Evolutionary conservation across 2,113 vertebrate species (phyloP).

Genomic region (cattle (Bos taurus)): DNA sequence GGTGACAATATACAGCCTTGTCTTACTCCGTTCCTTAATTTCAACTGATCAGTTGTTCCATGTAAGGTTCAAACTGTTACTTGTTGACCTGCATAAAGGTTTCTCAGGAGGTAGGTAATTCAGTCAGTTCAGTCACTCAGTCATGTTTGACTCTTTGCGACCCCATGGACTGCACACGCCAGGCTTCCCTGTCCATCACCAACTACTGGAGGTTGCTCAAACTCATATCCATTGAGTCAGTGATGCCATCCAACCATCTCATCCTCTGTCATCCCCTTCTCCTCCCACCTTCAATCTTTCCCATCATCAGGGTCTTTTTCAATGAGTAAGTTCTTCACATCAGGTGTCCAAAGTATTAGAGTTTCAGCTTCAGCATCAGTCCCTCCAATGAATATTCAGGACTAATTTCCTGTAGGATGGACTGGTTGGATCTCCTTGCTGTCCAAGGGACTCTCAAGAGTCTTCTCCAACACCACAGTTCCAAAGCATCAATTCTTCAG

Average conservation of each 20-base stretch:
- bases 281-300: not conserved
- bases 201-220: not conserved
- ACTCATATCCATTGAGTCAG: not conserved
- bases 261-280: not conserved
- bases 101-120: not conserved
- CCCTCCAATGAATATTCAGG: not conserved
- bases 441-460: not conserved
- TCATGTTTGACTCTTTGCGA: not conserved
- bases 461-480: not conserved
- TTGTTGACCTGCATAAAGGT: not conserved
- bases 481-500: not conserved
- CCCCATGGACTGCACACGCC: not conserved
- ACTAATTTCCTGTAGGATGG: not conserved
- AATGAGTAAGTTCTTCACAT: not conserved
- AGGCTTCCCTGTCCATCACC: not conserved
- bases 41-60: not conserved
- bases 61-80: not conserved
- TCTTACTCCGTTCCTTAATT: not conserved
- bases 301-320: not conserved
- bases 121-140: not conserved
- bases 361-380: not conserved
- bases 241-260: not conserved
- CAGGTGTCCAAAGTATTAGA: not conserved
- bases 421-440: not conserved
- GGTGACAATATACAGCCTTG: not conserved